Evolutionary conservation across 2,113 vertebrate species (phyloP).

Genomic region (Sturnus vulgaris): DNA sequence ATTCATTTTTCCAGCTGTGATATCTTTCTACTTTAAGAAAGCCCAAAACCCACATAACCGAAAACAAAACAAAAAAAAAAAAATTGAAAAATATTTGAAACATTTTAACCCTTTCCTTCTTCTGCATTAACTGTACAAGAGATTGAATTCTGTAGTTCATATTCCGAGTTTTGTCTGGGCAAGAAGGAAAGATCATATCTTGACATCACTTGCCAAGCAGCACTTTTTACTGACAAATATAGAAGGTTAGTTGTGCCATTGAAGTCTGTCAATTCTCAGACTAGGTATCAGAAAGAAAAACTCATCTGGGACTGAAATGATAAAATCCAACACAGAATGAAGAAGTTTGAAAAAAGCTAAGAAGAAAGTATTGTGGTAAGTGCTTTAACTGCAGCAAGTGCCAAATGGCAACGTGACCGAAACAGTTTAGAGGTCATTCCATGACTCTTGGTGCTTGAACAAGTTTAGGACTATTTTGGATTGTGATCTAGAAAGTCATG

Average conservation of each 20-base stretch:
- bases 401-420: not conserved
- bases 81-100: not conserved
- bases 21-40: not conserved
- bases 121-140: not conserved
- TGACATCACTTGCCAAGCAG: not conserved
- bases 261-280: not conserved
- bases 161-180: not conserved
- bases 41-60: rapidly evolving
- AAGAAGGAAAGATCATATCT: not conserved
- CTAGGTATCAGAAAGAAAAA: not conserved
- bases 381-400: not conserved
- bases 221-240: not conserved
- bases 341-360: not conserved
- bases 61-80: not conserved
- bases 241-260: not conserved
- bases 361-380: not conserved
- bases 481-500: not conserved
- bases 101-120: not conserved
- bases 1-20: not conserved
- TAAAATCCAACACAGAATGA: not conserved
- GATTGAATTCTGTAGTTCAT: not conserved
- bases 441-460: not conserved
- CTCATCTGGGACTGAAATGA: not conserved
- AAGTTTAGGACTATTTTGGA: not conserved
- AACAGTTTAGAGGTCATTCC: not conserved